Conservation (phyloP, 2,888 invertebrate genomes). For the Calliopum simillimum region DNA sequence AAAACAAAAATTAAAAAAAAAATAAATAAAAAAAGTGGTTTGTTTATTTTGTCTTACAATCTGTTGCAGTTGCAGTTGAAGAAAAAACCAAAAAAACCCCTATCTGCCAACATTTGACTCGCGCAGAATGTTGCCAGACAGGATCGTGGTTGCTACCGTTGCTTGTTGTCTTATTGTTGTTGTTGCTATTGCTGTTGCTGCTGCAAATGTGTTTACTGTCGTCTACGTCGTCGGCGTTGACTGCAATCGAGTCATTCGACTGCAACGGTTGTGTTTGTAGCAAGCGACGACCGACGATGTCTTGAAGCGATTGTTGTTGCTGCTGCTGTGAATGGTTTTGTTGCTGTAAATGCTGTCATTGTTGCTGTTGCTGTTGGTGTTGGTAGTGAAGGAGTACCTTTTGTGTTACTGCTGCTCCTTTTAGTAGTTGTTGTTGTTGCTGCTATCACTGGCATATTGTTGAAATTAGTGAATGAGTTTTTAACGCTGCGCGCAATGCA, state of each 20-base stretch:
- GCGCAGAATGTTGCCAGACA: constrained; percentile 33
- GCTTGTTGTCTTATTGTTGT: background rate
- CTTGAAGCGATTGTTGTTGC: background rate
- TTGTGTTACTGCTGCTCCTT: background rate
- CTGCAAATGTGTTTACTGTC: constrained; percentile 1
- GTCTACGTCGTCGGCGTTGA: background rate
- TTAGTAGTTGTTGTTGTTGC: constrained; percentile 13
- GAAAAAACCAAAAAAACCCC: background rate
- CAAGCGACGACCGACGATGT: background rate
- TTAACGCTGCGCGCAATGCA: background rate
- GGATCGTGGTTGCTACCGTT: constrained; percentile 23
- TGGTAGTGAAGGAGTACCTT: background rate
- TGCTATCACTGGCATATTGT: background rate
- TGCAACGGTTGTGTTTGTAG: constrained; percentile 30
- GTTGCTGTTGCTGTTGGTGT: constrained; percentile 2
- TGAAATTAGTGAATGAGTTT: constrained; percentile 25
- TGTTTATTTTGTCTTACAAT: constrained; percentile 26
- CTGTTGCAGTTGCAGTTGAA: constrained; percentile 13
- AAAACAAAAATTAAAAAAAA: constrained; percentile 2
- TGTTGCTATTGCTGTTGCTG: constrained; percentile 17
- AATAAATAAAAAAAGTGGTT: constrained; percentile 7
- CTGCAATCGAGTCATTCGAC: constrained; percentile 11
- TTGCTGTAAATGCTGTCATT: constrained; percentile 9
- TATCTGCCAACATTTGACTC: constrained; percentile 12
- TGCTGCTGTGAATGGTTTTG: background rate